Conservation (phyloP, 2,797 vertebrate species). For the Nannoperca obscura region DNA sequence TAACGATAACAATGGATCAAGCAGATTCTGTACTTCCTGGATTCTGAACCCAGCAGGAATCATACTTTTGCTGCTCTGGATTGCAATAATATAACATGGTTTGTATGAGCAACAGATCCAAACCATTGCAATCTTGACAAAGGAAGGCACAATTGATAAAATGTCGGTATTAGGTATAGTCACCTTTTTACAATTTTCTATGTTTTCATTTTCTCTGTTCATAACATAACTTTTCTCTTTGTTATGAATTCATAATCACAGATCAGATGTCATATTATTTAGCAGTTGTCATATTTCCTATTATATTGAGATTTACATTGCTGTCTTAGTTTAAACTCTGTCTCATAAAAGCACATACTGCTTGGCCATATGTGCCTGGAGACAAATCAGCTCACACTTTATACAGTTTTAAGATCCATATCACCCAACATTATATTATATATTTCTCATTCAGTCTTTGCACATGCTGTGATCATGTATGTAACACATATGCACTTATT, state of each 20-base stretch:
- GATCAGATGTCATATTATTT: neutral
- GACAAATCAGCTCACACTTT: neutral
- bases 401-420: neutral
- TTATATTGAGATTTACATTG: neutral
- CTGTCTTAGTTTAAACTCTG: neutral
- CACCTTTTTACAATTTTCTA: neutral
- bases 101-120: neutral
- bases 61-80: conserved; percentile 45
- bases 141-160: neutral
- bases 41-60: conserved; percentile 27
- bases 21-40: conserved; percentile 28
- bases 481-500: neutral
- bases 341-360: neutral
- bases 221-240: neutral
- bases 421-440: neutral
- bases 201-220: neutral
- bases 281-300: neutral
- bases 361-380: neutral
- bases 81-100: conserved; percentile 30
- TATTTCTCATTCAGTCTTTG: neutral
- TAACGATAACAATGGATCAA: neutral
- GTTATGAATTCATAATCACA: neutral
- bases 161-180: neutral
- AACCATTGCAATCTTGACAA: neutral
- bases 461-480: neutral